Base-by-base conservation (phyloP, 2,113 vertebrate species). In the Forbesichthys agassizii region DNA sequence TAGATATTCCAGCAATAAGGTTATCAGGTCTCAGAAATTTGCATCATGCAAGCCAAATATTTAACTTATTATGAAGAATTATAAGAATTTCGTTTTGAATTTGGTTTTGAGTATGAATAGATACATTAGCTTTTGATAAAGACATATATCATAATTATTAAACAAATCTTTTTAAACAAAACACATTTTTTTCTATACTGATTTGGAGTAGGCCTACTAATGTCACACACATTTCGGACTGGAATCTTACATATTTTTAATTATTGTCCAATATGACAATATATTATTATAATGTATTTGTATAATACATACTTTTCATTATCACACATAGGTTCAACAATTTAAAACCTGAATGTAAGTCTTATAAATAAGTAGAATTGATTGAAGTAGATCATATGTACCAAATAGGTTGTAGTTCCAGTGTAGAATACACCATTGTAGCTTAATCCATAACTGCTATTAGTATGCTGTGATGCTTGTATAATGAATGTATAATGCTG, bases 271-370 rank as follows among this genome's bases (percentile, higher is more conserved):
- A 27, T 27, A 27, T 27, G 27, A 27, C 27, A 27, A 27, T 52
- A 11, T 49, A 11, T 7, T 52, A 27, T 27, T 73, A 42, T 27
- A 27, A 27, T 68, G 3, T 20, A 46, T 11, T 12, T 74, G 14
- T 57, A 14, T 69, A 48, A 59, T 61, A 71, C 13, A 73, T 14
- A 60, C 36, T 70, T 84, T 81, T 84, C 33, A 67, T 73, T 55
- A 72, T 49, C 20, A 20, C 74, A 69, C 51, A 54, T 76, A 80
- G 69, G 82, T 69, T 78, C 70, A 71, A 60, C 77, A 54, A 57
- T 72, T 77, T 83, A 80, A 81, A 65, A 59, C 55, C 68, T 61
- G 48, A 73, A 80, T 62, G 82, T 82, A 85, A 88, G 80, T 90
- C 51, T 82, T 76, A 52, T 71, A 54, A 60, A 64, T 57, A 20